Conservation (phyloP, 2,888 invertebrate species). For the Callosobruchus maculatus region DNA sequence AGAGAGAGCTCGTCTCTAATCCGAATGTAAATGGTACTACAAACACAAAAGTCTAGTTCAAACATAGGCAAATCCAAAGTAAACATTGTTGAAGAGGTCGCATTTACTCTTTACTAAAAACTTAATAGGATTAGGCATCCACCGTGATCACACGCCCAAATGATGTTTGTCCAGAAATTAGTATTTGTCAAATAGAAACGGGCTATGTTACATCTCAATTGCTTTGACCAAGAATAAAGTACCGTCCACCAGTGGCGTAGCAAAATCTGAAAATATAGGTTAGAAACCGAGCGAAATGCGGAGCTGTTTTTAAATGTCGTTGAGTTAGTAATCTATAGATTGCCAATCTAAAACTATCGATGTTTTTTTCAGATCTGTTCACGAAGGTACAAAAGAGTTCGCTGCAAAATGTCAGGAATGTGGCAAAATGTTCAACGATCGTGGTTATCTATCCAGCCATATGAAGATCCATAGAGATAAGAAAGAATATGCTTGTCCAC, state of each 20-base stretch:
- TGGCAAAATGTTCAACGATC: constrained; percentile 80
- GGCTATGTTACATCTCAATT: background rate
- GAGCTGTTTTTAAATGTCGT: too few species aligned
- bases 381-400: constrained; percentile 79
- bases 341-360: too few species aligned
- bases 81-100: background rate
- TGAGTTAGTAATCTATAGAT: background rate
- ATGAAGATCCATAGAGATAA: constrained; percentile 82
- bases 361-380: constrained; percentile 58
- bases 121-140: background rate
- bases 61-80: background rate
- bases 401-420: constrained; percentile 71
- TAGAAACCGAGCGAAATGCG: too few species aligned
- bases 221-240: background rate
- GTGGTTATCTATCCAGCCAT: constrained; percentile 79
- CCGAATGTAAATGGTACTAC: background rate
- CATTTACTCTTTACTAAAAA: background rate
- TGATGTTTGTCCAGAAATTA: background rate
- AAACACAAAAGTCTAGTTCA: background rate
- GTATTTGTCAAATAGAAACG: background rate
- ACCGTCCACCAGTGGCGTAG: background rate
- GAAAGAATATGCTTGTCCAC: constrained; percentile 76
- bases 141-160: background rate
- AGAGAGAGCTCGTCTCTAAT: too few species aligned
- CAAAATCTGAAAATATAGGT: background rate